Percentiles rank a stretch among this genome's conserved stretches.
These are phyloP conservation scores for Carcina quercana DNA, from an alignment of 2,888 invertebrate species.

Conservation along the genomic window DNA sequence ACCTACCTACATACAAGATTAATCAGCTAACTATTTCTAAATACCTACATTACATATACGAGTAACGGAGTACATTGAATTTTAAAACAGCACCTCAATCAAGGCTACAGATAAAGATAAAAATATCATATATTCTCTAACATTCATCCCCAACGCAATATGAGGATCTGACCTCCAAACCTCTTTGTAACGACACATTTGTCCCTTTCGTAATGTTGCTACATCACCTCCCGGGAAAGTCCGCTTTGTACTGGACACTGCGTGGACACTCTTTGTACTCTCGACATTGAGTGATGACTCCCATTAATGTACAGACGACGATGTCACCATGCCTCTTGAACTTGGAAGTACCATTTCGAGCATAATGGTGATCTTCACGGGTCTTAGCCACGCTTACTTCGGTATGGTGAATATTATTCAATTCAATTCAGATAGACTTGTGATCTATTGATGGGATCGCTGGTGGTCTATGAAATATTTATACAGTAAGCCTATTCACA, in stretches of 20 bases:
- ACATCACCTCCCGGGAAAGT: not conserved
- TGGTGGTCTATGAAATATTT: conserved; percentile 24
- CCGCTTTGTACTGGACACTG: conserved; percentile 6
- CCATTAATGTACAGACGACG: conserved; percentile 24
- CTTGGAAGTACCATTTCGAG: conserved; percentile 18
- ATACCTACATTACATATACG: too few species aligned
- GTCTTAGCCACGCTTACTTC: conserved; percentile 31
- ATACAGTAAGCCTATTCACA: not conserved
- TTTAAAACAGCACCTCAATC: too few species aligned
- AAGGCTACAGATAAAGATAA: too few species aligned
- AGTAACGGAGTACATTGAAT: too few species aligned
- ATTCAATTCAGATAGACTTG: conserved; percentile 19
- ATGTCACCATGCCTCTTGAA: conserved; percentile 22
- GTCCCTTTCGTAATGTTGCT: not conserved
- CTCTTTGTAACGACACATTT: too few species aligned
- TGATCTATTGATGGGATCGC: conserved; percentile 17
- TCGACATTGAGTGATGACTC: conserved; percentile 37
- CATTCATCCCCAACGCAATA: too few species aligned
- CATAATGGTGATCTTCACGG: conserved; percentile 29
- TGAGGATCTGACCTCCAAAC: too few species aligned
- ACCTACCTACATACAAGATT: too few species aligned
- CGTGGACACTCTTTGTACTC: conserved; percentile 30
- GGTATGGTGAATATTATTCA: conserved; percentile 25
- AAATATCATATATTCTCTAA: too few species aligned
- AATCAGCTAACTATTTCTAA: too few species aligned